phyloP scores from a whole-genome alignment of 2,888 invertebrate species.

The Stegana nigrithorax region DNA sequence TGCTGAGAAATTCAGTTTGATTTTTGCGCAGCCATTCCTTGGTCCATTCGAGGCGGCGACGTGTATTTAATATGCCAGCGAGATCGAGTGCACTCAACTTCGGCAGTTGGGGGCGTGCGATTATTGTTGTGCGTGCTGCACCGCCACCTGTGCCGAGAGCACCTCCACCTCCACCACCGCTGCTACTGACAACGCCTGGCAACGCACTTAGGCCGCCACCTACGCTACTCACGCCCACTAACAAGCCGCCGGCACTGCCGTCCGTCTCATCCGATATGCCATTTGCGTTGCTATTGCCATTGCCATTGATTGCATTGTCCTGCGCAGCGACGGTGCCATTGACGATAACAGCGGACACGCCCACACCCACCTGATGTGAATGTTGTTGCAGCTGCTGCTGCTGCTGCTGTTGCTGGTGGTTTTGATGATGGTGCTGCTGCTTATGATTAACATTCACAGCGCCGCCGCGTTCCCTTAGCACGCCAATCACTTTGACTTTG shows the following conservation, averaged over 20 bases:
- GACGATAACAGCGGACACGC: slow-evolving; percentile 33
- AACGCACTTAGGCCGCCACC: too few species aligned
- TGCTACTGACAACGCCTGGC: slow-evolving; percentile 17
- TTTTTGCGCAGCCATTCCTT: slow-evolving; percentile 66
- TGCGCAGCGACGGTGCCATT: slow-evolving; percentile 42
- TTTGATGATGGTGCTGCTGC: slow-evolving; percentile 34
- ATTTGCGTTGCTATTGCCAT: slow-evolving; percentile 38
- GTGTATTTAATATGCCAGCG: slow-evolving; percentile 63
- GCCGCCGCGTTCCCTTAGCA: slow-evolving; percentile 62
- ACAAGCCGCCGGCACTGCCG: slow-evolving; percentile 43
- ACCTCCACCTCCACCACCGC: slow-evolving; percentile 23
- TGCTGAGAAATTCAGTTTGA: slow-evolving; percentile 63
- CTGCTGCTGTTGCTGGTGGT: too few species aligned
- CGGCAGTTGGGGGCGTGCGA: slow-evolving; percentile 48
- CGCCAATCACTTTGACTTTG: slow-evolving; percentile 65
- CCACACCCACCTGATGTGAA: slow-evolving; percentile 44
- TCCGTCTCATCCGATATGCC: neutral
- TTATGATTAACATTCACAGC: slow-evolving; percentile 52
- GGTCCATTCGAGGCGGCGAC: slow-evolving; percentile 64
- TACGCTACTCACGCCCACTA: slow-evolving; percentile 6
- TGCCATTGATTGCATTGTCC: slow-evolving; percentile 35
- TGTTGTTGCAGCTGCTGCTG: slow-evolving; percentile 23
- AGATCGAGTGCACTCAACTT: slow-evolving; percentile 59
- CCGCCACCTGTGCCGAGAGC: slow-evolving; percentile 33
- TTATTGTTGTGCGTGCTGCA: slow-evolving; percentile 49